Base-by-base conservation (phyloP, 2,888 invertebrate species). In the Hydriomena furcata region DNA sequence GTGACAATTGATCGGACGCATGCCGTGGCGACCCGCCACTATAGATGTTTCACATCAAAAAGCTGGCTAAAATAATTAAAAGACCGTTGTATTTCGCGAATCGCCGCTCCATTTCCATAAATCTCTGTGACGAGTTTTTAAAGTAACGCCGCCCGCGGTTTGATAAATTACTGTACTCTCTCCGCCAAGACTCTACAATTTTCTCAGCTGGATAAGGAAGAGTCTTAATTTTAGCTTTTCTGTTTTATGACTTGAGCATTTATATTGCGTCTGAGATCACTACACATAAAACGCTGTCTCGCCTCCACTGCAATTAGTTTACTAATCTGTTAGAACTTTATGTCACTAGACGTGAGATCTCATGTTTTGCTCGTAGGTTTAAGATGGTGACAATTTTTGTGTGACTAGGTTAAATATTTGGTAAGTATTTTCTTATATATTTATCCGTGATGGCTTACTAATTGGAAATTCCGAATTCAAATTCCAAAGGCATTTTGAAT, bases 121-220 rank as follows among this genome's bases (percentile, higher is more conserved):
- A 78, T 77, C 71, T 71, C 47, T 34, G 63, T 60, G 75, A 71
- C 71, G 74, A 75, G 71, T 72, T 73, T 66, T 71, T 63, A 69
- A 66, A 71, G 66, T 62, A 66, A 63, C 61, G 45, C 48, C 61
- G 45, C 48, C 51, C 38, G 48, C 52, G 55, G 54, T 61, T 64
- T 70, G 72, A 76, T 71, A 67, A 70, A 76, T 65, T 64, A 63
- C 60, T 52, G 53, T 43, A 42, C 32, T 48, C 41, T n/a, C 11
- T 43, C 44, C 50, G 27, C 34, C 13, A 27, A 36, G 20, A 27
- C 49, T 13, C 40, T 27, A 24, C 31, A 13, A 46, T 37, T 35
- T 47, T 54, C 51, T 53, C 52, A 32, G 38, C 49, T 31, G 56
- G 42, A 52, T 52, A 51, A 63, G 52, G 17, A 52, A 34, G 52